Evolutionary conservation across 2,888 invertebrate species (phyloP), one percentile per base, ranked within the genome.

Genomic region (Epinotia brunnichana): DNA sequence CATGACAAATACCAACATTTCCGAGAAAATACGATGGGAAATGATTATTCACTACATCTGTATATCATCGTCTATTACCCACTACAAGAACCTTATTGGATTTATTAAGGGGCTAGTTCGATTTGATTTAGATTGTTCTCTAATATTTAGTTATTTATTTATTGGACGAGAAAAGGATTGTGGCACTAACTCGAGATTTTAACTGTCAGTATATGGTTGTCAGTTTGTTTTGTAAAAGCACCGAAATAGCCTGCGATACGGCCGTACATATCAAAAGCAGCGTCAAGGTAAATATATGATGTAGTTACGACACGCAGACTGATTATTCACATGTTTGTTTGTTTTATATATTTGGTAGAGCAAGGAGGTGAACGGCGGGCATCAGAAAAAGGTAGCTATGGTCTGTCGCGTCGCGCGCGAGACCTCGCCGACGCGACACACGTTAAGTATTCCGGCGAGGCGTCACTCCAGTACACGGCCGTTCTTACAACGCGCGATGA

Each of bases 241-340:
- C 24, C 53, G 24, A n/a, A 72, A 70, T 69, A 73, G 68, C 69
- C 73, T 73, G 73, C 73, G 67, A 72, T 44, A 72, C 61, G 72
- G 72, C 72, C 72, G 72, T 68, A 72, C 9, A 68, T 72, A 68
- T 68, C 61, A 7, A 35, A 68, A 3, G 71, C n/a, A 44, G 41
- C 41, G n/a, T 13, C 29, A 19, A 72, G 71, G 72, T 72, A 72
- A 72, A 44, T n/a, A 35, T 35, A 35, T 9, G 9, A 69, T 21
- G 41, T 19, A n/a, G 0, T 15, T 10, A 29, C 51, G 13, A 3
- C 13, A 2, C 19, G 35, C 67, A 3, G 10, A 51, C 60, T n/a
- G 24, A 51, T 54, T 53, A 44, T 29, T 68, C 19, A 56, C 48
- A 60, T 60, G 56, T 68, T n/a, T 68, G 62, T 67, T 56, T 70